These are phyloP conservation scores for Drosophila malerkotliana DNA, from an alignment of 1,140 invertebrate species.

Conservation along the genomic window DNA sequence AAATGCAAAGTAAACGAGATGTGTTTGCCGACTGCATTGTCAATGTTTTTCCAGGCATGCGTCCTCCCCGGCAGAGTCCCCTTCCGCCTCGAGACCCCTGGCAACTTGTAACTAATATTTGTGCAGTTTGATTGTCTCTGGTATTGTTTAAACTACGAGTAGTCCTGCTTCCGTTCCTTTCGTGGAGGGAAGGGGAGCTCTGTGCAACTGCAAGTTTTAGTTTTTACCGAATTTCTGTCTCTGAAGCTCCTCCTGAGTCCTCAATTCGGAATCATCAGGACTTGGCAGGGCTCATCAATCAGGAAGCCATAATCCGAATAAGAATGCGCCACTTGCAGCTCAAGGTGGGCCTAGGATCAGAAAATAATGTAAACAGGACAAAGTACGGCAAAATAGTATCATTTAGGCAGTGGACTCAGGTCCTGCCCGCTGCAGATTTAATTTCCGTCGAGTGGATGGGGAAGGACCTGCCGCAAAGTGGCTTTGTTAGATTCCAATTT, in stretches of 20 bases:
- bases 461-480: background rate
- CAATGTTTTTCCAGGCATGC: slow-evolving; percentile 36
- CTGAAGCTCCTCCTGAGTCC: background rate
- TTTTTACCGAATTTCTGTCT: slow-evolving; percentile 11
- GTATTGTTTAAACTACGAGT: slow-evolving; percentile 20
- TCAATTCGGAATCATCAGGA: too few species aligned
- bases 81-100: background rate
- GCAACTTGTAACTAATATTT: slow-evolving; percentile 22
- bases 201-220: background rate
- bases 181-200: too few species aligned
- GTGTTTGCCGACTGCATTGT: slow-evolving; percentile 30
- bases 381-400: too few species aligned
- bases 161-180: background rate
- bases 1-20: slow-evolving; percentile 42
- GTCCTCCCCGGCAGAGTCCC: background rate
- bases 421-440: too few species aligned
- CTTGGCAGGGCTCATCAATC: slow-evolving; percentile 22
- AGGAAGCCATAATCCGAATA: slow-evolving; percentile 19
- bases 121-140: slow-evolving; percentile 43
- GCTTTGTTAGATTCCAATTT: slow-evolving; percentile 14
- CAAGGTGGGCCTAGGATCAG: too few species aligned
- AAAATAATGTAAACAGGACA: too few species aligned
- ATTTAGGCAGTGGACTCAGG: too few species aligned
- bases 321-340: background rate
- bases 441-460: too few species aligned